Conservation (phyloP, 1,140 invertebrate genomes). For the Lutraria rhynchaena region DNA sequence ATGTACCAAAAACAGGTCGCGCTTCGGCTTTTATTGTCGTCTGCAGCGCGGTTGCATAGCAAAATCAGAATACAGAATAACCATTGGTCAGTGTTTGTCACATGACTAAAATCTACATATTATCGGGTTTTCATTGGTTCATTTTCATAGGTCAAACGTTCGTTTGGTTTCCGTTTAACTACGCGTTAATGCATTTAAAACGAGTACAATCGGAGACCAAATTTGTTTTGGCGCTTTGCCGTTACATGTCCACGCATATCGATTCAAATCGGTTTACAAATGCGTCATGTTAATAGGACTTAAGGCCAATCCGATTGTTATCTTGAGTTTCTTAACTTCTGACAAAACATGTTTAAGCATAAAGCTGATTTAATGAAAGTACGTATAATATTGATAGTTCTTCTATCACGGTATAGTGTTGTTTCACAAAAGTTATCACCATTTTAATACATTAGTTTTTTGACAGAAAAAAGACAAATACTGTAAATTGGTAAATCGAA, state of each 20-base stretch:
- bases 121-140: neutral
- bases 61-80: neutral
- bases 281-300: too few species aligned
- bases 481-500: too few species aligned
- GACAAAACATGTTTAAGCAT: too few species aligned
- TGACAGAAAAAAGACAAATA: too few species aligned
- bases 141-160: neutral
- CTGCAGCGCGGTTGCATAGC: conserved; percentile 17
- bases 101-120: neutral
- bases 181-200: too few species aligned
- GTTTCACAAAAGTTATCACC: too few species aligned
- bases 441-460: too few species aligned
- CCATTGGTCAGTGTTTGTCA: neutral
- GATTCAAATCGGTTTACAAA: neutral
- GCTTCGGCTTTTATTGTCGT: conserved; percentile 15
- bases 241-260: neutral
- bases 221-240: neutral
- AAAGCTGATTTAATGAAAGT: too few species aligned
- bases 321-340: too few species aligned
- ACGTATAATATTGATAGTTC: too few species aligned
- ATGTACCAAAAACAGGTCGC: neutral
- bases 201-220: neutral
- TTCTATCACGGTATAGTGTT: too few species aligned
- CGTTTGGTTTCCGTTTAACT: neutral
- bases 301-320: too few species aligned